phyloP scores from a whole-genome alignment of 2,113 vertebrate genomes.

The Sakesphorus luctuosus region DNA sequence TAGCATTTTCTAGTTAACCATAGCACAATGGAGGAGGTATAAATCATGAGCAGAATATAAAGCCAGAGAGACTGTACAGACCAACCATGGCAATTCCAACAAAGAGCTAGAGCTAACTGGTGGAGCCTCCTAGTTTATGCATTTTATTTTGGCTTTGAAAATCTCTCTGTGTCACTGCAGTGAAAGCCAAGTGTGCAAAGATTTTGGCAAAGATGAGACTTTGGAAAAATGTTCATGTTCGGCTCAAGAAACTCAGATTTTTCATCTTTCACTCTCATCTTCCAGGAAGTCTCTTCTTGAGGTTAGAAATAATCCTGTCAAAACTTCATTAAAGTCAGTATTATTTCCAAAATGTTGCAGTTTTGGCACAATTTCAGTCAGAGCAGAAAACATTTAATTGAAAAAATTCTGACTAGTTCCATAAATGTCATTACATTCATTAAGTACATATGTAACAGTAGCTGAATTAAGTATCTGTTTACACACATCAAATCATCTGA shows the following conservation, averaged over 20 bases:
- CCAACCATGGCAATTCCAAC: background rate
- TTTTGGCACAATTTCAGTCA: background rate
- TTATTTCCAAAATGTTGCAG: background rate
- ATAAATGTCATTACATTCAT: background rate
- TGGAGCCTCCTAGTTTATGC: background rate
- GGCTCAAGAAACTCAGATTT: background rate
- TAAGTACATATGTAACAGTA: background rate
- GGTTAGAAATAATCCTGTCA: background rate
- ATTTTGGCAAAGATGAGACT: background rate
- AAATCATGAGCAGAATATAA: background rate
- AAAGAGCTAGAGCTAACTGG: background rate
- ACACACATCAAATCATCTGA: background rate
- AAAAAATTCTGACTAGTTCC: background rate
- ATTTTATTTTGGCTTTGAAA: background rate
- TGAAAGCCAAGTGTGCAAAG: background rate
- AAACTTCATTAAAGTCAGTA: background rate
- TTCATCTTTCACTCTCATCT: background rate
- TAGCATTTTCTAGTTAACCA: background rate
- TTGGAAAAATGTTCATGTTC: background rate
- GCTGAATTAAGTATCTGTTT: constrained; percentile 6
- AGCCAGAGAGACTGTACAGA: background rate
- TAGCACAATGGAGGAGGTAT: background rate
- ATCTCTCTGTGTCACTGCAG: background rate
- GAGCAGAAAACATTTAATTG: background rate
- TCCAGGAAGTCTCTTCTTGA: background rate